These are phyloP conservation scores for Arctocebus calabarensis DNA, from an alignment of 2,797 vertebrate genomes.

Conservation along the genomic window DNA sequence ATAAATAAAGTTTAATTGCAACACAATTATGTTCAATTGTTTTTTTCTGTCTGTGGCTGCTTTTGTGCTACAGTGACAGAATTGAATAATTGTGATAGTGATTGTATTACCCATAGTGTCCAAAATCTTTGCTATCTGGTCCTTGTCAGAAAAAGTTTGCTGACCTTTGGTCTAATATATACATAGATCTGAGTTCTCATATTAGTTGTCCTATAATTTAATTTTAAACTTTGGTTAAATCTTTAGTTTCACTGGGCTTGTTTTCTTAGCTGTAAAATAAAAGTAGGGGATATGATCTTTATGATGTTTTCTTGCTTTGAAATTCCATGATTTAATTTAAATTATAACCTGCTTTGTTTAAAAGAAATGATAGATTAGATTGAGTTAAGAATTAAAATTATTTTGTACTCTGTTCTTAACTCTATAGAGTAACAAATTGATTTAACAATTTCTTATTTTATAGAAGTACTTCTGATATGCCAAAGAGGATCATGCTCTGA, in stretches of 20 bases:
- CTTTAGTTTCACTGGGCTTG: constrained; percentile 1
- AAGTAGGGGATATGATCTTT: neutral
- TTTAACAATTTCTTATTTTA: constrained; percentile 59
- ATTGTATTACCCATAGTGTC: neutral
- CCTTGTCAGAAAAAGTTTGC: constrained; percentile 20
- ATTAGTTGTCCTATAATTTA: neutral
- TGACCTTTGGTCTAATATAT: neutral
- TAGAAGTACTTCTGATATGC: neutral
- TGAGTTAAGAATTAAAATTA: constrained; percentile 38
- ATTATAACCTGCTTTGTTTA: neutral
- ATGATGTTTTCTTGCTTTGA: constrained; percentile 15
- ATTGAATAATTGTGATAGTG: constrained; percentile 24
- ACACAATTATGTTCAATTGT: neutral
- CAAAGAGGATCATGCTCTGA: constrained; percentile 10
- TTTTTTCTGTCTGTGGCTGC: neutral
- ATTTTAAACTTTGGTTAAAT: constrained; percentile 38
- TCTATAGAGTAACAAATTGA: constrained; percentile 10
- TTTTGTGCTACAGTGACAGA: neutral
- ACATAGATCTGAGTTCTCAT: neutral
- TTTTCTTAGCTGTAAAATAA: constrained; percentile 16
- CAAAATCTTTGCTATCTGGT: neutral
- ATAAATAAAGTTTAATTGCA: constrained; percentile 23
- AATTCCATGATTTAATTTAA: constrained; percentile 35
- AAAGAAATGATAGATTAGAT: constrained; percentile 30
- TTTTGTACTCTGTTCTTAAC: neutral